These are phyloP conservation scores for Fulmarus glacialis DNA, from an alignment of 2,113 vertebrate species.

Conservation along the genomic window DNA sequence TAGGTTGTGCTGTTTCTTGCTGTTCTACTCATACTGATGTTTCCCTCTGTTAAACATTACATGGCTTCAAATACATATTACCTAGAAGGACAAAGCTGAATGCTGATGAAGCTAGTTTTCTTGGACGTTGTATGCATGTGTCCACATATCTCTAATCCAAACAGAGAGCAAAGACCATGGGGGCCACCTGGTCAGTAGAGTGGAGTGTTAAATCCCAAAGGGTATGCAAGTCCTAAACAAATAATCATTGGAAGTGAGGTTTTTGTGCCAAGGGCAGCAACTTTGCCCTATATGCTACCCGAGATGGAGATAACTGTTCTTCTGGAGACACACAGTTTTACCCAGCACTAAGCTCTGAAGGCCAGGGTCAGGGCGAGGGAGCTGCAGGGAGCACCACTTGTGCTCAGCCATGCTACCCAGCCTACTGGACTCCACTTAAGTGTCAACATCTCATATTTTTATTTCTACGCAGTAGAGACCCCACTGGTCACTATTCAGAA, in stretches of 20 bases:
- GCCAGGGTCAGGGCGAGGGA: not conserved
- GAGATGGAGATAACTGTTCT: not conserved
- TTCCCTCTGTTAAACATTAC: conserved; percentile 28
- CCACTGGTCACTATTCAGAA: not conserved
- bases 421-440: not conserved
- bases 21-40: not conserved
- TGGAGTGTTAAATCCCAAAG: not conserved
- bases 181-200: not conserved
- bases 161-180: not conserved
- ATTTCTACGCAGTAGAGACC: not conserved
- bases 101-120: not conserved
- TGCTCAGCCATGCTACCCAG: not conserved
- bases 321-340: not conserved
- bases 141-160: not conserved
- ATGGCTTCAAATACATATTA: not conserved
- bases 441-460: not conserved
- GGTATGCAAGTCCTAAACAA: not conserved
- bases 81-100: not conserved
- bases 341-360: not conserved
- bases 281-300: not conserved
- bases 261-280: not conserved
- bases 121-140: not conserved
- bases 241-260: not conserved
- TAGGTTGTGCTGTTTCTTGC: not conserved
- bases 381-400: not conserved